A percentile compares a stretch with the other conserved stretches of the same genome.
phyloP scores from a whole-genome alignment of 2,113 vertebrate genomes.

The Euleptes europaea region DNA sequence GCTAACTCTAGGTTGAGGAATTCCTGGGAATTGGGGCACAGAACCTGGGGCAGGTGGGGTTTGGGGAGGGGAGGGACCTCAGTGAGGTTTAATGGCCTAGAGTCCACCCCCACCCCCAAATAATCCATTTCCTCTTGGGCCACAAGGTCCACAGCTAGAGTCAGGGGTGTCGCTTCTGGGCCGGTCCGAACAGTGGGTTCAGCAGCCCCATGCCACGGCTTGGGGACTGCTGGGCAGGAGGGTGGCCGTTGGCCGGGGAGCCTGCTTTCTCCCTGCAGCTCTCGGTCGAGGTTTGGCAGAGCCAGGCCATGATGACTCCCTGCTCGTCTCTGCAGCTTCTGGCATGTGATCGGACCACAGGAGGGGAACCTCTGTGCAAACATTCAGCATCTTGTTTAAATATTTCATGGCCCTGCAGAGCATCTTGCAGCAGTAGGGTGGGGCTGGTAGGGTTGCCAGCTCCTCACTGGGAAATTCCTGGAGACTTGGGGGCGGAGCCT shows the following conservation, averaged over 20 bases:
- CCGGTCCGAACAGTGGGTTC: neutral
- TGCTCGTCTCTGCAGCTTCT: neutral
- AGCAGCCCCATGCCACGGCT: neutral
- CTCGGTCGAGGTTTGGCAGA: neutral
- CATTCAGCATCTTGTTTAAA: constrained; percentile 4
- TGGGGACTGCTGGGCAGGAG: neutral
- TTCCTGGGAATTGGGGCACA: too few relatives aligned
- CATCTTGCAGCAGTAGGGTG: neutral
- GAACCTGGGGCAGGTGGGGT: too few relatives aligned
- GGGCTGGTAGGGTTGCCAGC: neutral
- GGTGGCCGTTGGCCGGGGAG: too few relatives aligned
- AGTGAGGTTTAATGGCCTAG: too few relatives aligned
- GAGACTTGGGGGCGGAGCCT: too few relatives aligned
- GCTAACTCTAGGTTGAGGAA: too few relatives aligned
- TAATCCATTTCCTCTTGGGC: too few relatives aligned
- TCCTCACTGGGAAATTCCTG: too few relatives aligned
- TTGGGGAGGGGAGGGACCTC: too few relatives aligned
- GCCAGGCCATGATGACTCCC: neutral
- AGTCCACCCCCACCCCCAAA: too few relatives aligned
- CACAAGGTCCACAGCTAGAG: too few relatives aligned
- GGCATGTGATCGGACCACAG: neutral
- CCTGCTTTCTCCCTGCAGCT: neutral
- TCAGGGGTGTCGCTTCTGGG: too few relatives aligned
- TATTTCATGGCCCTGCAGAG: neutral
- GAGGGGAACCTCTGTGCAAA: constrained; percentile 1